Evolutionary conservation across 2,888 invertebrate species (phyloP).

Genomic region (Theretra japonica): DNA sequence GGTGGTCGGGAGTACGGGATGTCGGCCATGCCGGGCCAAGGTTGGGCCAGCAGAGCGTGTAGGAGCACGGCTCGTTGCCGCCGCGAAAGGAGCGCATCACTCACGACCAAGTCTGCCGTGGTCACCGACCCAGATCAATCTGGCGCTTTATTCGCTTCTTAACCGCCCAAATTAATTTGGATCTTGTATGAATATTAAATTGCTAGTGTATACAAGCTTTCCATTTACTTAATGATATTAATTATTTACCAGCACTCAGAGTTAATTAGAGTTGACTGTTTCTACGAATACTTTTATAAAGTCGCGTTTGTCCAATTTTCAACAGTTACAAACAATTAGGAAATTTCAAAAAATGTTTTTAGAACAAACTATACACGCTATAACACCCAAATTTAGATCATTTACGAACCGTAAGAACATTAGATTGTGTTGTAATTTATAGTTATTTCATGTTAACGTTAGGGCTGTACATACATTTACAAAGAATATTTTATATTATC

Average conservation of each 20-base stretch:
- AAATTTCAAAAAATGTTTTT: not conserved
- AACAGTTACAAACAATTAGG: not conserved
- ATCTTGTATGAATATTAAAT: slow-evolving; percentile 45
- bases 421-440: too few species aligned
- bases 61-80: slow-evolving; percentile 75
- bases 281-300: not conserved
- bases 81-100: slow-evolving; percentile 69
- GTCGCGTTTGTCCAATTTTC: not conserved
- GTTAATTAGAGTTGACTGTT: not conserved
- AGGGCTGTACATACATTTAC: too few species aligned
- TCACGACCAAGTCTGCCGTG: slow-evolving; percentile 48
- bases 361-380: too few species aligned
- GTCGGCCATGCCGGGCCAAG: slow-evolving; percentile 74
- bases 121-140: slow-evolving; percentile 71
- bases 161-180: slow-evolving; percentile 62
- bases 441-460: too few species aligned
- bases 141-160: slow-evolving; percentile 63
- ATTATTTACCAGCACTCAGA: not conserved
- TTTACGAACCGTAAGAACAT: too few species aligned
- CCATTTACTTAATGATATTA: not conserved
- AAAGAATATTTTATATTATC: too few species aligned
- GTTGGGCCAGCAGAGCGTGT: slow-evolving; percentile 78
- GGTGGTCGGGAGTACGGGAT: slow-evolving; percentile 68
- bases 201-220: not conserved
- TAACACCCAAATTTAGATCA: too few species aligned